These are phyloP conservation scores for Tupaia chinensis DNA, from an alignment of 2,113 vertebrate genomes.

Conservation along the genomic window DNA sequence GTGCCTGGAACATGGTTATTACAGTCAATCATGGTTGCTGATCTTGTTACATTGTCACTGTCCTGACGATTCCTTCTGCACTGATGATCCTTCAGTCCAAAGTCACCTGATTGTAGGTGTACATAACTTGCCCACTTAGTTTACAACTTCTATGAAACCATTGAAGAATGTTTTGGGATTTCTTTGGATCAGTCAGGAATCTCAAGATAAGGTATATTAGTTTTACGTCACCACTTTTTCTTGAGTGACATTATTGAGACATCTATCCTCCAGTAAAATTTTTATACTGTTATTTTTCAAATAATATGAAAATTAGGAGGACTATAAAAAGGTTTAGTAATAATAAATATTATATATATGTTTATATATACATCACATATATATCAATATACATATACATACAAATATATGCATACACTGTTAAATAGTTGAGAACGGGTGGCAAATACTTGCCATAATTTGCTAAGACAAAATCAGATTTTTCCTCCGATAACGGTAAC, in stretches of 20 bases:
- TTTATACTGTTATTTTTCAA: conserved; percentile 21
- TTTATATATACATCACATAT: neutral
- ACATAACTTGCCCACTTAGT: neutral
- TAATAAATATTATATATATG: neutral
- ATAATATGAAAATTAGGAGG: neutral
- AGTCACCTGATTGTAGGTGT: neutral
- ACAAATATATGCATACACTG: neutral
- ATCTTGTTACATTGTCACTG: neutral
- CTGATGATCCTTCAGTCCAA: neutral
- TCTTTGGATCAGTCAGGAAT: neutral
- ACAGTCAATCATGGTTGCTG: neutral
- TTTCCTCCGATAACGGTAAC: neutral
- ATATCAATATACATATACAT: neutral
- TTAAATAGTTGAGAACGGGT: neutral
- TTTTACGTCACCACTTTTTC: neutral
- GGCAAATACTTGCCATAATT: neutral
- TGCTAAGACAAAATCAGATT: neutral
- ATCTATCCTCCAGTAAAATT: neutral
- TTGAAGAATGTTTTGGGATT: neutral
- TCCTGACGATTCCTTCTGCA: neutral
- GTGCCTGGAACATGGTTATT: neutral
- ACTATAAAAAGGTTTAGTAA: neutral
- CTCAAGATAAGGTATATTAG: neutral
- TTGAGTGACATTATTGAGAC: neutral
- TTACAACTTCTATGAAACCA: neutral